Evolutionary conservation across 1,140 invertebrate species (phyloP).

Genomic region (Pogonomyrmex barbatus): DNA sequence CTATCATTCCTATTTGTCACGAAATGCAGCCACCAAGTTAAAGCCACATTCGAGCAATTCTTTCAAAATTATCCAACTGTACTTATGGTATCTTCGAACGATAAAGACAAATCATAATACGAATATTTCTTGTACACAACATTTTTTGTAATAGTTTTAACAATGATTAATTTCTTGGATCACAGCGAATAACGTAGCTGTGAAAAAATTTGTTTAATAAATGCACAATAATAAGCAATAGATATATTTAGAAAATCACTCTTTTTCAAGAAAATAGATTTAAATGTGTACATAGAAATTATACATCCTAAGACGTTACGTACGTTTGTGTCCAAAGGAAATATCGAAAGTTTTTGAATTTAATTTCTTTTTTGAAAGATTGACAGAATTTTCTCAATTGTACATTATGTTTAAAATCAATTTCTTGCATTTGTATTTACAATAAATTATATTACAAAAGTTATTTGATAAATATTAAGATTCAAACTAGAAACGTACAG

Average conservation of each 20-base stretch:
- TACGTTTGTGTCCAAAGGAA: slow-evolving; percentile 27
- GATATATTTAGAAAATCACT: slow-evolving; percentile 10
- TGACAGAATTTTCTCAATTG: slow-evolving; percentile 4
- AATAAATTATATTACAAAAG: slow-evolving; percentile 60
- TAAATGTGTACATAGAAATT: slow-evolving; percentile 1
- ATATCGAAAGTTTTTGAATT: background rate
- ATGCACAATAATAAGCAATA: background rate
- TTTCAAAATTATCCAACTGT: slow-evolving; percentile 24
- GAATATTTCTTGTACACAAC: slow-evolving; percentile 42
- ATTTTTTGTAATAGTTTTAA: slow-evolving; percentile 56
- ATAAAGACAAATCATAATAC: background rate
- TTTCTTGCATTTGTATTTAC: slow-evolving; percentile 38
- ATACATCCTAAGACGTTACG: background rate
- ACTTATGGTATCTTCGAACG: slow-evolving; percentile 12
- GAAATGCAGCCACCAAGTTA: background rate
- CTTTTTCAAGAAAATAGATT: background rate
- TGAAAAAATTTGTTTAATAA: background rate
- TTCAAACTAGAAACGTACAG: slow-evolving; percentile 3
- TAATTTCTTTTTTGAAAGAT: background rate
- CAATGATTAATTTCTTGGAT: slow-evolving; percentile 39
- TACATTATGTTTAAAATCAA: slow-evolving; percentile 29
- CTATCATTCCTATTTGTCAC: background rate
- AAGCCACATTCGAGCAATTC: background rate
- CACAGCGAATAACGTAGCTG: slow-evolving; percentile 12
- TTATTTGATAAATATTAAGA: slow-evolving; percentile 29